A percentile compares a stretch with the other conserved stretches of the same genome.
phyloP scores from a whole-genome alignment of 2,797 vertebrate species.

The Glossophaga mutica region DNA sequence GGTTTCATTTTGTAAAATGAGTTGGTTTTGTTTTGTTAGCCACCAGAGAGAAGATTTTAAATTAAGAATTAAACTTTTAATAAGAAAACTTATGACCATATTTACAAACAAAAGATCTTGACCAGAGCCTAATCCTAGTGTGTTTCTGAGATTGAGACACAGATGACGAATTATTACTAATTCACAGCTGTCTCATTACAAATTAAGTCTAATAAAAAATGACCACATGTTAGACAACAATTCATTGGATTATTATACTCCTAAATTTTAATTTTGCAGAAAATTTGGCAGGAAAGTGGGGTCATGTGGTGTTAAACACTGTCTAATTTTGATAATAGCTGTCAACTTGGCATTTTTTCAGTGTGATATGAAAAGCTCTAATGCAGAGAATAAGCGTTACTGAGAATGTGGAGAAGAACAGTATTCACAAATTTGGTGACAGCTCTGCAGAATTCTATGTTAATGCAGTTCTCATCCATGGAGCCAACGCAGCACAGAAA shows the following conservation, averaged over 20 bases:
- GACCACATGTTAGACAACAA: background rate
- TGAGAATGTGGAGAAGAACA: background rate
- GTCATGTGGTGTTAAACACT: background rate
- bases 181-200: background rate
- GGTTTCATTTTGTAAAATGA: background rate
- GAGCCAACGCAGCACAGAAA: background rate
- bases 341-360: background rate
- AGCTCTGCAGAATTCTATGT: slow-evolving; percentile 3
- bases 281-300: background rate
- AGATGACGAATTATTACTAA: slow-evolving; percentile 24
- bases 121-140: background rate
- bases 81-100: background rate
- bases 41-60: background rate
- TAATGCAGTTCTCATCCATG: background rate
- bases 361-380: background rate
- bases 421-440: slow-evolving; percentile 18
- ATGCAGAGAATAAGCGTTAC: background rate
- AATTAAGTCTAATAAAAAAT: slow-evolving; percentile 57
- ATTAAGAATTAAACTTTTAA: slow-evolving; percentile 45
- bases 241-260: slow-evolving; percentile 15
- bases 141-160: background rate
- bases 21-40: background rate
- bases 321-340: slow-evolving; percentile 18
- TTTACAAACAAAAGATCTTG: background rate
- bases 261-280: slow-evolving; percentile 55